Base-by-base conservation (phyloP, 2,113 vertebrate species). In the Seriola rivoliana region DNA sequence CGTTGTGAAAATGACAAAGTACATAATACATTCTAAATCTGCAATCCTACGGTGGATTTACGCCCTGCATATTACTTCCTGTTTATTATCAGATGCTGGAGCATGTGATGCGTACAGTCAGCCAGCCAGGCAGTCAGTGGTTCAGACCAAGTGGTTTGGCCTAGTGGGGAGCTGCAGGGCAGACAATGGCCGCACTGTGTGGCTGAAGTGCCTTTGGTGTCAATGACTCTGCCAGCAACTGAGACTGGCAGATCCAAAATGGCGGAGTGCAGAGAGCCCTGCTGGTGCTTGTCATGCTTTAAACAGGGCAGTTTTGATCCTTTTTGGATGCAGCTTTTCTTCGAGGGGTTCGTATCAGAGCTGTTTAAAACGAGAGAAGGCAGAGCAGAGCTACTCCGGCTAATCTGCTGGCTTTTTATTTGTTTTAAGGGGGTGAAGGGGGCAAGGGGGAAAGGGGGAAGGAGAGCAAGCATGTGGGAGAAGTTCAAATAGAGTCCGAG, bases 201-300 rank as follows among this genome's bases (percentile, higher is more conserved):
- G 79, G 71, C 84, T 92, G 74, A 88, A 94, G 93, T 93, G 93
- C 89, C 93, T 90, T 84, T 84, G 88, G 90, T 94, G 92, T 93
- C 93, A 91, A 74, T 90, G 91, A 91, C 91, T 92, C 87, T 88
- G 91, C 90, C 87, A 89, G 91, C 88, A 81, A 91, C 91, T 85
- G 90, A 91, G 93, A 84, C 87, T 86, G 90, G 92, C 91, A 89
- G 89, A 94, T 92, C 93, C 93, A 94, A 94, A 90, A 94, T 94
- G 93, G 93, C 91, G 89, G 87, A 67, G 82, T 6, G 64, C 81
- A 83, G 84, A 89, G 90, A 84, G 85, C 85, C 86, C 91, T 40
- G 85, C 89, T 88, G 92, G 89, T 78, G 84, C 81, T 81, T 90
- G 91, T 91, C 90, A 90, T 76, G 82, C 65, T 78, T 68, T 76